phyloP scores from a whole-genome alignment of 2,888 invertebrate genomes.

The Drosophila dives region DNA sequence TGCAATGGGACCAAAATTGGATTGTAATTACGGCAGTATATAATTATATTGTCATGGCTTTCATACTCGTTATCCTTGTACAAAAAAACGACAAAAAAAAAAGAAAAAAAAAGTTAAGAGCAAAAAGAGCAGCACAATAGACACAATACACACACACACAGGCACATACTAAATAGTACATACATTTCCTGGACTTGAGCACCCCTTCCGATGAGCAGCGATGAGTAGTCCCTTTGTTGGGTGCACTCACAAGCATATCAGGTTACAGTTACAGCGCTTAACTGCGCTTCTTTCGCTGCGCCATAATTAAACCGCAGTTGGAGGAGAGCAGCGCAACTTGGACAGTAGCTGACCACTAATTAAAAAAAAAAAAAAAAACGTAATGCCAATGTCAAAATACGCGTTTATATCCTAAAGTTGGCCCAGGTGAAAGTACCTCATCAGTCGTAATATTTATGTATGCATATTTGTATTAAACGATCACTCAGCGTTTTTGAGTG shows the following conservation, averaged over 20 bases:
- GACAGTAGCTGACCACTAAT: conserved; percentile 68
- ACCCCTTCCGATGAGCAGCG: conserved; percentile 58
- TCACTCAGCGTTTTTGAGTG: conserved; percentile 79
- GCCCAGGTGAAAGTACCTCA: conserved; percentile 53
- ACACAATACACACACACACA: conserved; percentile 1
- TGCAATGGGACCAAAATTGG: conserved; percentile 75
- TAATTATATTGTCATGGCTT: conserved; percentile 74
- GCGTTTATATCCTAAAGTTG: background rate
- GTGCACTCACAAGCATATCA: conserved; percentile 76
- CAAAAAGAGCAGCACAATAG: conserved; percentile 53
- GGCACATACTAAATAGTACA: conserved; percentile 4
- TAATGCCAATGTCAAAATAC: conserved; percentile 55
- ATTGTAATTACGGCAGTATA: conserved; percentile 78
- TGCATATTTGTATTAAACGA: conserved; percentile 75
- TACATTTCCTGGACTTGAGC: conserved; percentile 56
- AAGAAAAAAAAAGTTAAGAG: conserved; percentile 9
- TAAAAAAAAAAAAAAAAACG: conserved; percentile 57
- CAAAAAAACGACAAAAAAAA: background rate
- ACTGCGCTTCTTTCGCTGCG: conserved; percentile 46
- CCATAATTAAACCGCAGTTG: conserved; percentile 74
- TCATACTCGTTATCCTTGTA: conserved; percentile 65
- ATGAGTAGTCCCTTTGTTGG: conserved; percentile 49
- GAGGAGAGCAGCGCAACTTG: conserved; percentile 26
- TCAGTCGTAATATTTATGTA: conserved; percentile 14
- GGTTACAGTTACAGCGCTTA: conserved; percentile 70